A percentile compares a stretch with the other conserved stretches of the same genome.
Evolutionary conservation across 2,888 invertebrate genomes (phyloP).

Genomic region (Sarcophaga rosellei): DNA sequence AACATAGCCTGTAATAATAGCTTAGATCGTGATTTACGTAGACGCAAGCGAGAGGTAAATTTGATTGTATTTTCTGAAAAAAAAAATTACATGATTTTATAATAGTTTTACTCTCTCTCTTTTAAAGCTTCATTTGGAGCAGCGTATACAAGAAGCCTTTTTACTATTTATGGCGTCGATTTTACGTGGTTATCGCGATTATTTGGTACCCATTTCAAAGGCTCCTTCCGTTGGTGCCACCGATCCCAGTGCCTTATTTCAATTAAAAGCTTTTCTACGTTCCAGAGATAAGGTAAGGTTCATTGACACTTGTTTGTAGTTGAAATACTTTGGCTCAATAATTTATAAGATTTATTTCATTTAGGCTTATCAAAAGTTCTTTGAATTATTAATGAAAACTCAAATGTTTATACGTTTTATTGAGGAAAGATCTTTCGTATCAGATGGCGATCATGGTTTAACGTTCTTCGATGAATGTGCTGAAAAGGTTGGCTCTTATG

Average conservation of each 20-base stretch:
- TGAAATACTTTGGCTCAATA: background rate
- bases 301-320: conserved; percentile 9
- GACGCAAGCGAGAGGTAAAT: conserved; percentile 86
- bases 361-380: conserved; percentile 92
- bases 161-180: conserved; percentile 96
- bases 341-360: conserved; percentile 9
- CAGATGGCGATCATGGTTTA: conserved; percentile 97
- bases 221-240: conserved; percentile 97
- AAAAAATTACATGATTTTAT: background rate
- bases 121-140: conserved; percentile 89
- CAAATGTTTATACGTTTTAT: conserved; percentile 99
- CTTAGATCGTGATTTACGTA: conserved; percentile 91
- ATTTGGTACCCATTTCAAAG: conserved; percentile 94
- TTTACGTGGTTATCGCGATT: conserved; percentile 93
- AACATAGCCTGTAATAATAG: conserved; percentile 84
- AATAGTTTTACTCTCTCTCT: background rate
- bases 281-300: conserved; percentile 90
- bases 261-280: conserved; percentile 93
- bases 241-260: conserved; percentile 96
- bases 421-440: conserved; percentile 98
- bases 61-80: background rate
- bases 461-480: conserved; percentile 99
- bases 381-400: conserved; percentile 92
- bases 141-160: conserved; percentile 98
- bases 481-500: conserved; percentile 86